Base-by-base conservation (phyloP, 2,888 invertebrate species). In the Erebia epiphron region DNA sequence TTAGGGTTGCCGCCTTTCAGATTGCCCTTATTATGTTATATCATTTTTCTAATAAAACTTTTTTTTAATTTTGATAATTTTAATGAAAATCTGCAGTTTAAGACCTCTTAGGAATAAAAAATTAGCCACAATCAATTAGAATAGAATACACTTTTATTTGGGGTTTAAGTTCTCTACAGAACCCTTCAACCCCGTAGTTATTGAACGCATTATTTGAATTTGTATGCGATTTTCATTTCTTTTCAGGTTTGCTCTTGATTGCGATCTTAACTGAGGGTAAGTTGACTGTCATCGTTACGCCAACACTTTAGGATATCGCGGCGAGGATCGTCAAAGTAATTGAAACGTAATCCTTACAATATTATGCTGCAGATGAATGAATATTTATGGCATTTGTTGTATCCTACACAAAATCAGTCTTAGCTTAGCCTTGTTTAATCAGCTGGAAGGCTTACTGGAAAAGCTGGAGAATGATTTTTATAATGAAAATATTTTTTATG, bases 161-260 rank as follows among this genome's bases (percentile, higher is more conserved):
- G 7, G 35, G 35, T 2, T 35, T 7, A 35, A 35, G 35, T 35
- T 35, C 7, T n/a, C 50, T 5, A n/a, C n/a, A n/a, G n/a, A n/a
- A n/a, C 14, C 50, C n/a, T 4, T 50, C 13, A 50, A 14, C n/a
- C 8, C 16, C 16, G 18, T 18, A 3, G 54, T 18, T 16, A 54
- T 10, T 16, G 8, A 54, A 54, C 18, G 56, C 56, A 26, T 7
- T 57, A 26, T 26, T 13, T 9, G 62, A 62, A 49, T 62, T 62
- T 62, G 62, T 46, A 62, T 62, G 49, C 49, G 62, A 46, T 49
- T 62, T 62, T 62, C 62, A 62, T 62, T 62, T 61, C 60, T 46
- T 61, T 61, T 62, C 49, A 62, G 62, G 18, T 62, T 62, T 46
- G 14, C 46, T 21, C 62, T 62, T 62, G 61, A 62, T 13, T 62